Conservation (phyloP, 2,888 invertebrate species). For the Caprella mutica region DNA sequence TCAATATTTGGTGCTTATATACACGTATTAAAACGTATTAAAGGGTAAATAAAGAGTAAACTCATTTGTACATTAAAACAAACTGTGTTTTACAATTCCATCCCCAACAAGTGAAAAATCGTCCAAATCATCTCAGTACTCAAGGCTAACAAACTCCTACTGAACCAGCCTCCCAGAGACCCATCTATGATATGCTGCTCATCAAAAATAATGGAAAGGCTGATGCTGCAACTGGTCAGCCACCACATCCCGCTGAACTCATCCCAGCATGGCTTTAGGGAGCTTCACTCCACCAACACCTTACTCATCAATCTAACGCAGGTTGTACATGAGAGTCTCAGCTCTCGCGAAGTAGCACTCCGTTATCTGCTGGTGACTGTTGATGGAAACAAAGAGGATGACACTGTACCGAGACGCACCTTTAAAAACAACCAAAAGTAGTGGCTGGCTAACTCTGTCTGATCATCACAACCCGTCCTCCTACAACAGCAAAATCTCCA, state of each 20-base stretch:
- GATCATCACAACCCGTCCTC: neutral
- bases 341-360: neutral
- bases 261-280: neutral
- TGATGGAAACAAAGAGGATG: neutral
- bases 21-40: too few relatives aligned
- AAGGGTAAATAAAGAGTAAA: too few relatives aligned
- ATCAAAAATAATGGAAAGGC: neutral
- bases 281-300: neutral
- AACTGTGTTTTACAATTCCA: too few relatives aligned
- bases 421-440: neutral
- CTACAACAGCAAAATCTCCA: neutral
- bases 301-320: neutral
- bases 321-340: neutral
- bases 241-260: neutral
- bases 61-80: too few relatives aligned
- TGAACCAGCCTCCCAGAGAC: neutral
- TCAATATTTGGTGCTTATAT: too few relatives aligned
- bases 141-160: neutral
- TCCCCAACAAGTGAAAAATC: neutral
- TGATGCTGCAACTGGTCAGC: neutral
- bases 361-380: neutral
- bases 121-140: neutral
- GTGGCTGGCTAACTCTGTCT: neutral
- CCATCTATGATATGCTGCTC: neutral
- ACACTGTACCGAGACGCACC: neutral